phyloP scores from a whole-genome alignment of 2,113 vertebrate species.

The Ramphastos sulfuratus region DNA sequence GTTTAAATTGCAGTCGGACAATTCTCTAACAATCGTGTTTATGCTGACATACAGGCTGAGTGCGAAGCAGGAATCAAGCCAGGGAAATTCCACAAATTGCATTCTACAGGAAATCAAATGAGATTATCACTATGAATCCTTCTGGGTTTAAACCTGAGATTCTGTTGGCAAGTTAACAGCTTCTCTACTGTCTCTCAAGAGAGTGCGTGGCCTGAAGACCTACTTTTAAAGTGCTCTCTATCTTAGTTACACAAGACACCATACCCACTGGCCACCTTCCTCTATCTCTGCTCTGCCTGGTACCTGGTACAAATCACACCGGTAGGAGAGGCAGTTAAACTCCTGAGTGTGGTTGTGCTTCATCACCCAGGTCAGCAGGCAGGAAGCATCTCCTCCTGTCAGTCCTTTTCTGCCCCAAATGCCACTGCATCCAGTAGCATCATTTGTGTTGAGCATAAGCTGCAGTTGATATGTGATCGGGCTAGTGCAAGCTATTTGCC shows the following conservation, averaged over 20 bases:
- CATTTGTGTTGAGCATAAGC: not conserved
- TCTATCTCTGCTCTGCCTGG: not conserved
- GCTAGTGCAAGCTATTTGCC: not conserved
- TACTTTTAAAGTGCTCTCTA: not conserved
- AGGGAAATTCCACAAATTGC: not conserved
- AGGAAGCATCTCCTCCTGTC: not conserved
- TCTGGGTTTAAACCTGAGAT: not conserved
- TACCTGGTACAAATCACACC: not conserved
- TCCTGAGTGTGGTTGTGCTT: not conserved
- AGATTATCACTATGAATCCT: not conserved
- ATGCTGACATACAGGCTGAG: not conserved
- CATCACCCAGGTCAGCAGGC: not conserved
- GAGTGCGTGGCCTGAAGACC: not conserved
- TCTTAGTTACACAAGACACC: not conserved
- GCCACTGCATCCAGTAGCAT: not conserved
- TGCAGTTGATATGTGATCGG: accelerated
- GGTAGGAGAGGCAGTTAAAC: not conserved
- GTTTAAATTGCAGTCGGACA: accelerated
- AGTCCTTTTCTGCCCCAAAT: not conserved
- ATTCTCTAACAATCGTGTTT: accelerated
- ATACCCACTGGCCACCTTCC: not conserved
- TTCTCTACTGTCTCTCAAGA: not conserved
- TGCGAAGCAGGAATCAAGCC: not conserved
- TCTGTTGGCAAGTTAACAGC: not conserved
- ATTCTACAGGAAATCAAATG: not conserved